These are phyloP conservation scores for Cynocephalus volans DNA, from an alignment of 2,113 vertebrate genomes.

Conservation along the genomic window DNA sequence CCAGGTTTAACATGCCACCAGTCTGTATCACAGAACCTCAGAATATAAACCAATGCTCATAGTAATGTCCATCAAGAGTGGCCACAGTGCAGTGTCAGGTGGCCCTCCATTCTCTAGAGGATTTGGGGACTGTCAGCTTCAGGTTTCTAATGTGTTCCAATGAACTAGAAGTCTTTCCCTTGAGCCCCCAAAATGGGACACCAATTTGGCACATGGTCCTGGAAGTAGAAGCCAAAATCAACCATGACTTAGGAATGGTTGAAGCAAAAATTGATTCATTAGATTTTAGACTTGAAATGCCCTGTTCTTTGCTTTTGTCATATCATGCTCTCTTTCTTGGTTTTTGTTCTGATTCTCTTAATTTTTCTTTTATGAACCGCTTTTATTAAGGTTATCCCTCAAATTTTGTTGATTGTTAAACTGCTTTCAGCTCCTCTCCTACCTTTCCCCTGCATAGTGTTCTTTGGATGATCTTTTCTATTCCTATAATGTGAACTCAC, in stretches of 20 bases:
- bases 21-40: background rate
- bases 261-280: slow-evolving; percentile 16
- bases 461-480: background rate
- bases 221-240: background rate
- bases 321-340: background rate
- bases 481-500: background rate
- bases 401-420: background rate
- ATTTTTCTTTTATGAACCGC: background rate
- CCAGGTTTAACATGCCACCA: background rate
- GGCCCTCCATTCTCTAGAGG: background rate
- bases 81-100: background rate
- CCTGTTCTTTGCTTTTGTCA: background rate
- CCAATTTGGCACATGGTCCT: background rate
- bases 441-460: background rate
- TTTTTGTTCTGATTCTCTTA: background rate
- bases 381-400: background rate
- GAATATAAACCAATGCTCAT: background rate
- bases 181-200: background rate
- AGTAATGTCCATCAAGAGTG: background rate
- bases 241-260: background rate
- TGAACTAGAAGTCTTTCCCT: background rate
- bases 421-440: background rate
- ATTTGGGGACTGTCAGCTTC: background rate
- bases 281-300: background rate
- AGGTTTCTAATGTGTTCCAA: background rate